Conservation (phyloP, 2,888 invertebrate species). For the Bombylius discolor region DNA sequence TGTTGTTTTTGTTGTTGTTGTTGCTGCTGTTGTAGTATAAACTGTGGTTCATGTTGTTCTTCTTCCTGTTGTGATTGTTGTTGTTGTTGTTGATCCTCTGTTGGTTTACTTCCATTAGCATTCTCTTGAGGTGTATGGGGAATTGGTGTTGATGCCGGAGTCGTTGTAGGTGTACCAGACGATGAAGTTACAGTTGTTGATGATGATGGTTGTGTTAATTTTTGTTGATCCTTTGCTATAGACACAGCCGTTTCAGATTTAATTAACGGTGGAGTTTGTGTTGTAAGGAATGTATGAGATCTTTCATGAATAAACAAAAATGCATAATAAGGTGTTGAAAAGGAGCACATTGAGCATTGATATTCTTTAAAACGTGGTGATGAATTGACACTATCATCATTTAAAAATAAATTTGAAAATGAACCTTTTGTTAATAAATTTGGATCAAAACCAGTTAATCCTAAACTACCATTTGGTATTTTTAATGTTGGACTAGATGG, state of each 20-base stretch:
- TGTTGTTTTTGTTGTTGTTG: slow-evolving; percentile 9
- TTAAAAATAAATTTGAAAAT: slow-evolving; percentile 15
- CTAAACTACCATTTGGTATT: slow-evolving; percentile 32
- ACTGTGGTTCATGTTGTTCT: slow-evolving; percentile 11
- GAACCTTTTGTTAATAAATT: slow-evolving; percentile 31
- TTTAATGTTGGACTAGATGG: slow-evolving; percentile 34
- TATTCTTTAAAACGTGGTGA: slow-evolving; percentile 52
- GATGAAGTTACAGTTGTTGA: slow-evolving; percentile 41
- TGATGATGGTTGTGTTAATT: slow-evolving; percentile 35
- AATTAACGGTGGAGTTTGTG: slow-evolving; percentile 23
- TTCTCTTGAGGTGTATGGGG: slow-evolving; percentile 21
- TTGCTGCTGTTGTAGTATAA: slow-evolving; percentile 10
- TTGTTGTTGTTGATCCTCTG: slow-evolving; percentile 12
- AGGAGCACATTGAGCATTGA: slow-evolving; percentile 81
- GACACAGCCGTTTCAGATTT: slow-evolving; percentile 31
- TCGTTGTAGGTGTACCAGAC: slow-evolving; percentile 34
- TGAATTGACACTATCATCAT: slow-evolving; percentile 21
- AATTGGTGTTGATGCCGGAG: slow-evolving; percentile 21
- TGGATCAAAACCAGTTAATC: slow-evolving; percentile 18
- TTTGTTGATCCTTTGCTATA: slow-evolving; percentile 48
- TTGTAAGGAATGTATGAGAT: slow-evolving; percentile 47
- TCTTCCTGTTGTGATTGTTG: slow-evolving; percentile 12
- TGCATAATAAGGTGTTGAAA: slow-evolving; percentile 77
- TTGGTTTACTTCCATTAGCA: slow-evolving; percentile 16
- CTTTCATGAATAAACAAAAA: slow-evolving; percentile 87